phyloP scores from a whole-genome alignment of 1,140 invertebrate genomes.

The Paraescarpia echinospica region DNA sequence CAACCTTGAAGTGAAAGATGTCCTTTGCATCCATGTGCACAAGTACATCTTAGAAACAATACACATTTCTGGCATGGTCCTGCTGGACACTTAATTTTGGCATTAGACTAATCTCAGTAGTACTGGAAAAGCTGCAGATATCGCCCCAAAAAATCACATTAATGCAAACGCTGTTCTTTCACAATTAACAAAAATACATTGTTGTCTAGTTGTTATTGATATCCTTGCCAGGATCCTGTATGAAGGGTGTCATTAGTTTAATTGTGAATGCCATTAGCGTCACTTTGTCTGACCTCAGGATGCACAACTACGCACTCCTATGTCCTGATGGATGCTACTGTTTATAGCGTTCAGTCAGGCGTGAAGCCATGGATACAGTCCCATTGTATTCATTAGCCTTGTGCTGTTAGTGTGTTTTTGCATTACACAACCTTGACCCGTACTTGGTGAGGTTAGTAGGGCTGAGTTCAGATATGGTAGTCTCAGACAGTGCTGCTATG shows the following conservation, averaged over 20 bases:
- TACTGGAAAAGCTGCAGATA: too few species aligned
- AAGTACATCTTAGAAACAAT: too few species aligned
- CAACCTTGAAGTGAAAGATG: too few species aligned
- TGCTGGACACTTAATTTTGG: too few species aligned
- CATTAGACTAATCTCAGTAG: too few species aligned
- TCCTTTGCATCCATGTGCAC: too few species aligned
- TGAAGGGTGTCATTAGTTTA: not conserved
- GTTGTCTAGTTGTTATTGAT: not conserved
- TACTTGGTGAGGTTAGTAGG: not conserved
- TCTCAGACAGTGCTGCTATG: not conserved
- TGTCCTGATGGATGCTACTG: not conserved
- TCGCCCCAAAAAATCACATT: too few species aligned
- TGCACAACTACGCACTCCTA: not conserved
- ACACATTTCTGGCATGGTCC: too few species aligned
- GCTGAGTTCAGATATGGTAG: not conserved
- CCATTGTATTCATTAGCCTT: not conserved
- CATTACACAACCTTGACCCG: not conserved
- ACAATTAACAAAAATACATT: too few species aligned
- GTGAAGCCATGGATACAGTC: not conserved
- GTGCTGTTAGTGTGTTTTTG: not conserved
- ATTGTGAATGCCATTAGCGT: not conserved
- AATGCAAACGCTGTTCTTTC: too few species aligned
- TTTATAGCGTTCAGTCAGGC: not conserved
- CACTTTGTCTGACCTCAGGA: not conserved
- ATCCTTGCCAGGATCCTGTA: not conserved